These are phyloP conservation scores for Sinocyclocheilus maitianheensis DNA, from an alignment of 2,113 vertebrate genomes.

Conservation along the genomic window DNA sequence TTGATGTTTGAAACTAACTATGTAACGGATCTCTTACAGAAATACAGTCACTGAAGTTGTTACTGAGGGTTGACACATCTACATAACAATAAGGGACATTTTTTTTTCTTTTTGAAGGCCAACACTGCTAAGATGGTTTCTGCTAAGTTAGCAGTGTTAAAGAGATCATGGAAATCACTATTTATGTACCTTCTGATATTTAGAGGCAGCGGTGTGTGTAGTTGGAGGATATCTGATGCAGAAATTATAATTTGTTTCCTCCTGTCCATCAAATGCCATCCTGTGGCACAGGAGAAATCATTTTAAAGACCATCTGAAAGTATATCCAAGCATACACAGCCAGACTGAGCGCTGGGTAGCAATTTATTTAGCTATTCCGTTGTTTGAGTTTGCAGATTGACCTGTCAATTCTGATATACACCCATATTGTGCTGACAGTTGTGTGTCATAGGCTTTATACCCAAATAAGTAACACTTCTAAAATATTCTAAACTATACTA, in stretches of 20 bases:
- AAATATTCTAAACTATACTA: not conserved
- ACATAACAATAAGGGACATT: not conserved
- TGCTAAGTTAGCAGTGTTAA: not conserved
- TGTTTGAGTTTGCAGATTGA: not conserved
- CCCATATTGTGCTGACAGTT: not conserved
- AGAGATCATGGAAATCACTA: not conserved
- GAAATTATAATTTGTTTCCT: not conserved
- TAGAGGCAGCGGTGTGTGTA: not conserved
- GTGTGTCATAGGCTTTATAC: not conserved
- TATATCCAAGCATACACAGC: not conserved
- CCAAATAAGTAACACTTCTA: not conserved
- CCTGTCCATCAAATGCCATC: not conserved
- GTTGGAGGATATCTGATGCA: not conserved
- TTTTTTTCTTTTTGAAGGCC: not conserved
- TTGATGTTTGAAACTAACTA: not conserved
- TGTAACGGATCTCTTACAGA: not conserved
- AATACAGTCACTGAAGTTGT: not conserved
- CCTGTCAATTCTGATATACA: conserved; percentile 4
- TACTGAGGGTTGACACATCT: too few species aligned
- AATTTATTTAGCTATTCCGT: not conserved
- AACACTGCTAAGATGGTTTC: not conserved
- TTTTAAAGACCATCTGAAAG: not conserved
- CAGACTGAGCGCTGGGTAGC: not conserved
- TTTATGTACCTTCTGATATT: not conserved
- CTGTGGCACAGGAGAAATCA: not conserved